Conservation (phyloP, 53 echinoderm and acorn worm species). For the Stichopus horrens region DNA sequence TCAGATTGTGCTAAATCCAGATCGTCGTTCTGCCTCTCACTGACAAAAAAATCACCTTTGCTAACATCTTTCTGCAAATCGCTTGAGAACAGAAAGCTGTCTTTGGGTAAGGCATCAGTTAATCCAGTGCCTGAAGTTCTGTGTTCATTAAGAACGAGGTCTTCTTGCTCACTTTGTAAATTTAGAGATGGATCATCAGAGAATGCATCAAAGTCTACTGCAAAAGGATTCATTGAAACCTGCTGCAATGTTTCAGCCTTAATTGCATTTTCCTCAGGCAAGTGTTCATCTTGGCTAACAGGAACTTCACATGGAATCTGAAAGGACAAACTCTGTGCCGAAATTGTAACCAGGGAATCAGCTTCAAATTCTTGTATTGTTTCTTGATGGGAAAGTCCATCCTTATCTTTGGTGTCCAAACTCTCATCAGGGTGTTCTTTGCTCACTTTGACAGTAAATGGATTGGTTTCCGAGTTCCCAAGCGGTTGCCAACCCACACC, state of each 20-base stretch:
- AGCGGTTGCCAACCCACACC: not conserved
- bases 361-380: not conserved
- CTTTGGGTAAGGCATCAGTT: no score
- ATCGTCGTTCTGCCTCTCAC: not conserved
- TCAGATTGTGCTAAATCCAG: not conserved
- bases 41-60: constrained; percentile 2
- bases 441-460: not conserved
- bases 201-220: not conserved
- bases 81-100: not conserved
- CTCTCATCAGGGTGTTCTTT: not conserved
- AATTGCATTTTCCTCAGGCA: not conserved
- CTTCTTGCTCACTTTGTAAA: not conserved
- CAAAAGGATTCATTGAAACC: not conserved
- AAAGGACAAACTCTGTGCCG: not conserved
- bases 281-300: not conserved
- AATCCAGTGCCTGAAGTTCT: constrained; percentile 4
- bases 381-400: not conserved
- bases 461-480: not conserved
- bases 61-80: not conserved
- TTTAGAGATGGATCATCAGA: not conserved
- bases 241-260: not conserved
- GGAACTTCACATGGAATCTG: not conserved
- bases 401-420: not conserved
- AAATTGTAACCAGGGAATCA: not conserved
- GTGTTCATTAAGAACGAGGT: not conserved